Evolutionary conservation across 2,797 vertebrate species (phyloP), one percentile per base, ranked within the genome.

Genomic region (Myotis daubentonii): DNA sequence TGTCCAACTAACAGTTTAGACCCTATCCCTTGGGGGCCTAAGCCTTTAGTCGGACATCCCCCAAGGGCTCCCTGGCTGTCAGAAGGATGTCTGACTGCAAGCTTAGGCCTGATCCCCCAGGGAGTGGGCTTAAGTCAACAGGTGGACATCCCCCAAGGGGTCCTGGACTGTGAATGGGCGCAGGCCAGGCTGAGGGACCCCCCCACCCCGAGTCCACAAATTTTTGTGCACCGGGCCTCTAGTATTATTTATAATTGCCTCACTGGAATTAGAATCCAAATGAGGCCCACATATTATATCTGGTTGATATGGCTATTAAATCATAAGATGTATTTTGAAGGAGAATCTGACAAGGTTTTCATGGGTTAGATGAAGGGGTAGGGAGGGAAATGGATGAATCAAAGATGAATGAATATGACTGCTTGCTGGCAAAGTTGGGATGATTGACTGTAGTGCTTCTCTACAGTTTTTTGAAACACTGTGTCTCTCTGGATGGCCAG

Each of bases 281-380:
- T 0, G 16, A 74, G 16, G 49, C 16, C 25, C 65, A 91, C 72
- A 75, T 4, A 33, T 84, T 68, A 15, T 16, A 68, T 94, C 44
- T 94, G 38, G 15, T 81, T 51, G 13, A 71, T 88, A 19, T 30
- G 16, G 84, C 62, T 76, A n/a, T 95, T 87, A 84, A 17, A 25
- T 47, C 12, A 38, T 47, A 90, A 16, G 70, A 65, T 87, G 22
- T 76, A 38, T 76, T 96, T 75, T 76, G 49, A 94, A 85, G 51
- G 80, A 82, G 44, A 23, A 87, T 22, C 28, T 70, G 36, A 79
- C n/a, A 44, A 47, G 6, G 84, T 89, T 75, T 94, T 91, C 51
- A 47, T 53, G 23, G 51, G 62, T 68, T 94, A 5, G 5, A 8
- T 75, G 9, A 89, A 70, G 44, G 60, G 6, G 41, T 75, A 12